phyloP scores from a whole-genome alignment of 1,140 invertebrate species.

The Monochamus saltuarius region DNA sequence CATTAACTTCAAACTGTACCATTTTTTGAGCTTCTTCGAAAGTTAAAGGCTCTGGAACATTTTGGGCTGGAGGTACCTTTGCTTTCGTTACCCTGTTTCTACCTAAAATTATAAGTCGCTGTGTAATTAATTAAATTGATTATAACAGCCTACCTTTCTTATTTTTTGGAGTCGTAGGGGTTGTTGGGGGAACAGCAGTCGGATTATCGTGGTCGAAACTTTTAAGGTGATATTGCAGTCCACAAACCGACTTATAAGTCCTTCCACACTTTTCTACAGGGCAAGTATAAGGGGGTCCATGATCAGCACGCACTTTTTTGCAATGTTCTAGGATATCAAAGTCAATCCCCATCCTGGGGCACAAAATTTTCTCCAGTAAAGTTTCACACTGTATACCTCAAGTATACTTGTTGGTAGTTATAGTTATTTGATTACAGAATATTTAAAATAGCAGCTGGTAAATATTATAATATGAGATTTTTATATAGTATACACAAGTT shows the following conservation, averaged over 20 bases:
- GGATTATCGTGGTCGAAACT: constrained; percentile 80
- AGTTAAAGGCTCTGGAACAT: constrained; percentile 63
- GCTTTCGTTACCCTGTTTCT: constrained; percentile 11
- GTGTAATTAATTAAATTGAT: not conserved
- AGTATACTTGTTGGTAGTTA: too few species aligned
- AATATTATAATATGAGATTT: too few species aligned
- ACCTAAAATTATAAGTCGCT: not conserved
- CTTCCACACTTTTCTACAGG: constrained; percentile 80
- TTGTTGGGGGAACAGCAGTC: constrained; percentile 41
- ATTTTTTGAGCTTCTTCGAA: constrained; percentile 80
- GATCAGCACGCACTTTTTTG: constrained; percentile 75
- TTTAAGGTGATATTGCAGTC: constrained; percentile 81
- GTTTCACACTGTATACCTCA: too few species aligned
- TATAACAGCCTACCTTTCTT: constrained; percentile 54
- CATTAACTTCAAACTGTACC: constrained; percentile 83
- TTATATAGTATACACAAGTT: too few species aligned
- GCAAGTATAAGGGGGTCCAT: constrained; percentile 80
- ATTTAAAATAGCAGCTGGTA: too few species aligned
- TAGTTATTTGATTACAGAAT: too few species aligned
- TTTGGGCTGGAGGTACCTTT: constrained; percentile 51
- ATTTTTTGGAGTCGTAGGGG: constrained; percentile 50
- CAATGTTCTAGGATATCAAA: constrained; percentile 84
- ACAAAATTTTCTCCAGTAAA: too few species aligned
- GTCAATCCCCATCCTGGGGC: constrained; percentile 65
- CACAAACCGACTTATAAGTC: constrained; percentile 81